Conservation (phyloP, 2,797 vertebrate species). For the Alauda arvensis region DNA sequence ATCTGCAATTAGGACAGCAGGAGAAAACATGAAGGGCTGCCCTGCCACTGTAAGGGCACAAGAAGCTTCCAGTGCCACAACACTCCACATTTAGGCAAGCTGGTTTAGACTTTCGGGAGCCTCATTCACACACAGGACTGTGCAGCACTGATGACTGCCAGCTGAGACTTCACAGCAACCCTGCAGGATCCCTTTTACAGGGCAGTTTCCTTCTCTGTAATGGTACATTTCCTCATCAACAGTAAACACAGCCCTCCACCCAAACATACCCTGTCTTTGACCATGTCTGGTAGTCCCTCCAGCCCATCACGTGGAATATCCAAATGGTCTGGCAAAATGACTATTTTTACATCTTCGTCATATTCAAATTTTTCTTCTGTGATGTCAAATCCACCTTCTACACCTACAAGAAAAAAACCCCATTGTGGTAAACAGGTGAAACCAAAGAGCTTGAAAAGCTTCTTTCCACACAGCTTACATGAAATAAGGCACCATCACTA, state of each 20-base stretch:
- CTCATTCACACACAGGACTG: background rate
- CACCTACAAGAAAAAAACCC: slow-evolving; percentile 68
- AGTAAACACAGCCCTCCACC: background rate
- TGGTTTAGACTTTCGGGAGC: background rate
- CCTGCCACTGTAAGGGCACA: background rate
- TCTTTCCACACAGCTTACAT: background rate
- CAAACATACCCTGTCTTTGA: slow-evolving; percentile 88
- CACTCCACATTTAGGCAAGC: background rate
- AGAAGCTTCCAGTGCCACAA: background rate
- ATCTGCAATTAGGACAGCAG: slow-evolving; percentile 73
- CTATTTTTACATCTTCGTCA: slow-evolving; percentile 92
- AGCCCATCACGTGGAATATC: slow-evolving; percentile 91
- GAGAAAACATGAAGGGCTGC: background rate
- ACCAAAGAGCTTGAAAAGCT: background rate
- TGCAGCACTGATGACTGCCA: background rate
- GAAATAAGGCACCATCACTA: background rate
- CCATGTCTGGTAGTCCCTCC: slow-evolving; percentile 86
- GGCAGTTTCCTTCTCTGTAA: background rate
- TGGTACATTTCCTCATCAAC: background rate
- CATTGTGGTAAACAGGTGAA: background rate
- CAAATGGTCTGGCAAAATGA: slow-evolving; percentile 92
- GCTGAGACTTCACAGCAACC: background rate
- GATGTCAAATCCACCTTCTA: slow-evolving; percentile 96
- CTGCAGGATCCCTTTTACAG: background rate
- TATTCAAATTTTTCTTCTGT: slow-evolving; percentile 87